phyloP scores from a whole-genome alignment of 1,140 invertebrate species.

The Hyphantria cunea region DNA sequence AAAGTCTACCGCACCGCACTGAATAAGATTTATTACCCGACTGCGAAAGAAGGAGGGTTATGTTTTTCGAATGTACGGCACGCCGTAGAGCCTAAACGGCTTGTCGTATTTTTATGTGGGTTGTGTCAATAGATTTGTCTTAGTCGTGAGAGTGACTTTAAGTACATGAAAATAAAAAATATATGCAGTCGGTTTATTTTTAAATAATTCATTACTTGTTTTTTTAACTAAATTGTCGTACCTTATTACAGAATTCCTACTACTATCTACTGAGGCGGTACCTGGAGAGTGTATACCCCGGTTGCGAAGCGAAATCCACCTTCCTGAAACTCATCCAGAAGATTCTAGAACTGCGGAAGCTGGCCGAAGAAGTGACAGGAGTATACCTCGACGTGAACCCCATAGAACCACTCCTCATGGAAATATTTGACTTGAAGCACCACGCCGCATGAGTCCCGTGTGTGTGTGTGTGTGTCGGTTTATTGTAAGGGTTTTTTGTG shows the following conservation, averaged over 20 bases:
- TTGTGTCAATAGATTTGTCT: no score
- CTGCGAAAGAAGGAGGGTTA: no score
- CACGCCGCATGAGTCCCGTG: constrained; percentile 45
- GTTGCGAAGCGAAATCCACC: constrained; percentile 91
- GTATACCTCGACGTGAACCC: constrained; percentile 96
- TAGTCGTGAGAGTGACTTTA: no score
- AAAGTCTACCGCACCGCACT: no score
- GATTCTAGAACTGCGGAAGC: constrained; percentile 91
- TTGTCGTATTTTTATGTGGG: no score
- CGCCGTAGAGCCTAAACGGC: no score
- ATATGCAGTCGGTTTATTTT: no score
- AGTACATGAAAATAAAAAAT: no score
- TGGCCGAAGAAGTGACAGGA: constrained; percentile 93
- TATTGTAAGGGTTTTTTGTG: neutral
- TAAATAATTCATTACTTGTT: no score
- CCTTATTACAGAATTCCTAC: constrained; percentile 90
- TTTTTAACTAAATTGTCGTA: no score
- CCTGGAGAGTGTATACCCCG: constrained; percentile 90
- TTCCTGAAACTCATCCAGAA: constrained; percentile 94
- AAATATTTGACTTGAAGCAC: constrained; percentile 94
- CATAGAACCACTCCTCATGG: constrained; percentile 94
- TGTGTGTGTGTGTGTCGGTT: neutral
- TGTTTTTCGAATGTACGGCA: no score
- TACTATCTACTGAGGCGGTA: constrained; percentile 93
- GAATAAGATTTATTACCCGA: no score